Conservation (phyloP, 2,797 vertebrate genomes). For the Pantherophis vulpinus region DNA sequence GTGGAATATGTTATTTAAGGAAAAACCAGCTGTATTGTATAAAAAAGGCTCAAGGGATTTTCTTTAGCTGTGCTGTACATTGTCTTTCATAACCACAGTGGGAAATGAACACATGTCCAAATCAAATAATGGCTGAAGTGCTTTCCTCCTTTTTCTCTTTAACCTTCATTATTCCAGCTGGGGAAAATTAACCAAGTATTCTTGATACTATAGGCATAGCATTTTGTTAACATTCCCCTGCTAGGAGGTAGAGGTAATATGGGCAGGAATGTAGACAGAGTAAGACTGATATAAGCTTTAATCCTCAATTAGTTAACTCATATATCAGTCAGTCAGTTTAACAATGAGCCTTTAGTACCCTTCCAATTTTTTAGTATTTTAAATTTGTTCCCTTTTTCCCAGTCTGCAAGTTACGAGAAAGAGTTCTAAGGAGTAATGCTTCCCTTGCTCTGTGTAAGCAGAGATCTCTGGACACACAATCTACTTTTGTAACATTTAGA, state of each 20-base stretch:
- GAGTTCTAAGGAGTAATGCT: neutral
- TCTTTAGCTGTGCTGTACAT: constrained; percentile 9
- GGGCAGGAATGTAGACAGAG: neutral
- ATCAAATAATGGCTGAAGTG: neutral
- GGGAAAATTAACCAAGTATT: neutral
- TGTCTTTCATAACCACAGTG: neutral
- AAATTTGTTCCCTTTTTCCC: neutral
- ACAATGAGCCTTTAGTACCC: neutral
- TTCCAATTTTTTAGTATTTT: neutral
- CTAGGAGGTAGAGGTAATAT: neutral
- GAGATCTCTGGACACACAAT: neutral
- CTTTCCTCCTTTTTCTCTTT: neutral
- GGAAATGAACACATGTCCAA: neutral
- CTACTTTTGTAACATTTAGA: neutral
- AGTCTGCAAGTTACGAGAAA: neutral
- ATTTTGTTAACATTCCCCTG: neutral
- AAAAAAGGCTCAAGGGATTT: neutral
- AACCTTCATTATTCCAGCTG: neutral
- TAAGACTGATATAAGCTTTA: neutral
- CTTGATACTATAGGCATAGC: neutral
- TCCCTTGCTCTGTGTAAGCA: neutral
- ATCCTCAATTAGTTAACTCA: neutral
- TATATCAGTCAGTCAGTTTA: neutral
- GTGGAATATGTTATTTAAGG: neutral
- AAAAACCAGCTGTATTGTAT: neutral